Conservation (phyloP, 2,113 vertebrate species). For the Saccopteryx bilineata region DNA sequence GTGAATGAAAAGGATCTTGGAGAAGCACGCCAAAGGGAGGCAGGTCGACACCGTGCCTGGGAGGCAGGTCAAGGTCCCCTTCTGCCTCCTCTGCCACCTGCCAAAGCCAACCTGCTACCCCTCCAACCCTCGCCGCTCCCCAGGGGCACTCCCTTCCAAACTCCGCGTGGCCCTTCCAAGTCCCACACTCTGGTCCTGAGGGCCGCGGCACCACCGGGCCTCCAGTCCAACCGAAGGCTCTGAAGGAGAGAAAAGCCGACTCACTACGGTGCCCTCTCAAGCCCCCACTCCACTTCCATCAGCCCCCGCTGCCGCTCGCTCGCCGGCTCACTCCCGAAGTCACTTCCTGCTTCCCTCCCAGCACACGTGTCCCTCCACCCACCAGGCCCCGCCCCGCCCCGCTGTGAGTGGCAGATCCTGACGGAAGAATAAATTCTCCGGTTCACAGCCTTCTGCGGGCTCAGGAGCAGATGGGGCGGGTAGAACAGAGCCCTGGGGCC, state of each 20-base stretch:
- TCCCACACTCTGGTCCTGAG: background rate
- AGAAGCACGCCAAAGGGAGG: background rate
- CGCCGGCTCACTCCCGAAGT: slow-evolving; percentile 50
- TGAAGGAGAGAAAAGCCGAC: slow-evolving; percentile 71
- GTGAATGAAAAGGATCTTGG: background rate
- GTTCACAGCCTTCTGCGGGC: slow-evolving; percentile 44
- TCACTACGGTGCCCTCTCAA: slow-evolving; percentile 77
- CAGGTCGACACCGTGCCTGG: background rate
- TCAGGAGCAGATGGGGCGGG: background rate
- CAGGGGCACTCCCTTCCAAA: background rate
- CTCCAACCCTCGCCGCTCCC: background rate
- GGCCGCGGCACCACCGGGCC: slow-evolving; percentile 2
- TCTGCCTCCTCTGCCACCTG: slow-evolving; percentile 29
- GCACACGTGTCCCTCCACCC: slow-evolving; percentile 87
- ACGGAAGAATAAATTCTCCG: slow-evolving; percentile 57
- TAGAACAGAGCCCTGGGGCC: background rate
- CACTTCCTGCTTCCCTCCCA: slow-evolving; percentile 81
- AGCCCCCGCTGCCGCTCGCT: slow-evolving; percentile 36
- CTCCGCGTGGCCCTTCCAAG: background rate
- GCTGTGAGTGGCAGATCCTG: slow-evolving; percentile 71
- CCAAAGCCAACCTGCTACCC: background rate
- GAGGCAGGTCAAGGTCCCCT: no score
- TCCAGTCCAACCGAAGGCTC: background rate
- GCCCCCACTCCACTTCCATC: slow-evolving; percentile 79
- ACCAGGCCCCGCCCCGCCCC: slow-evolving; percentile 76